These are phyloP conservation scores for Rhinatrema bivittatum DNA, from an alignment of 2,797 vertebrate genomes.

Conservation along the genomic window DNA sequence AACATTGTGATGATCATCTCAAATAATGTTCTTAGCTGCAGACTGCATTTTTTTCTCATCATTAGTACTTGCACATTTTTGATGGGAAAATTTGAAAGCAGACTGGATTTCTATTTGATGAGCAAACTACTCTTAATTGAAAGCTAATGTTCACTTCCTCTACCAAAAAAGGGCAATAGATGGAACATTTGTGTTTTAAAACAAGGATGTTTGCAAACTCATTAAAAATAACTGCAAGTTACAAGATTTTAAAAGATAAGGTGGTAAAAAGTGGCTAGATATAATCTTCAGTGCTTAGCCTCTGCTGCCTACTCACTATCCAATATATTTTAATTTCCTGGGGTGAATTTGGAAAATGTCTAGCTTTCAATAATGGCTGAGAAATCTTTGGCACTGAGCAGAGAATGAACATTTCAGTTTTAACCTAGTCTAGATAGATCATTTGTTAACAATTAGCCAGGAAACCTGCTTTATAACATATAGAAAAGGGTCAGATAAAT, in stretches of 20 bases:
- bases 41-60: rapidly evolving
- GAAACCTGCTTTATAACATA: too few species aligned
- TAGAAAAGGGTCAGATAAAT: too few species aligned
- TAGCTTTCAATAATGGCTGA: too few species aligned
- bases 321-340: too few species aligned
- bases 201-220: constrained; percentile 19
- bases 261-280: constrained; percentile 22
- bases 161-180: constrained; percentile 22
- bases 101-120: constrained; percentile 13
- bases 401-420: too few species aligned
- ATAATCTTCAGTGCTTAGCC: constrained; percentile 32
- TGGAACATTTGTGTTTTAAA: neutral
- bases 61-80: neutral
- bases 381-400: too few species aligned
- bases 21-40: neutral
- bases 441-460: too few species aligned
- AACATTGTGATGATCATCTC: rapidly evolving
- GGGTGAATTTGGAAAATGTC: too few species aligned
- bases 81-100: neutral
- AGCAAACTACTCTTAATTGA: constrained; percentile 32
- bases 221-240: constrained; percentile 33
- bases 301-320: too few species aligned
- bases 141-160: constrained; percentile 34
- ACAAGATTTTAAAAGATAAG: constrained; percentile 32
- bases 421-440: too few species aligned